Percentiles rank a stretch among this genome's conserved stretches.
Evolutionary conservation across 2,888 invertebrate species (phyloP).

Genomic region (Nowickia ferox): DNA sequence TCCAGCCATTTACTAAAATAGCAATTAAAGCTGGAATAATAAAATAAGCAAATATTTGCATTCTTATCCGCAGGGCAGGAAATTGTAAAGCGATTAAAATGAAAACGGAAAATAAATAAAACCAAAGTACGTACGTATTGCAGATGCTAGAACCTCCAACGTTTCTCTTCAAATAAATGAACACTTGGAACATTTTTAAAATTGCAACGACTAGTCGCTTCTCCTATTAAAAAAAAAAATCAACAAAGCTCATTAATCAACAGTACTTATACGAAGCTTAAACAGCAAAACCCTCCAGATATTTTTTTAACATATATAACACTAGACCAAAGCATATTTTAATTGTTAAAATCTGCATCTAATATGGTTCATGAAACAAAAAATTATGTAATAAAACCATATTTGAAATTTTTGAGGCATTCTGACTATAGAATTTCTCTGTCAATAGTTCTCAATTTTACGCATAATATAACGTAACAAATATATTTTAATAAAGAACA

Average conservation of each 20-base stretch:
- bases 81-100: constrained; percentile 60
- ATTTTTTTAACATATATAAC: neutral
- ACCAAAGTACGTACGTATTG: neutral
- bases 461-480: too few relatives aligned
- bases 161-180: constrained; percentile 5
- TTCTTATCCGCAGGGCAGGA: constrained; percentile 61
- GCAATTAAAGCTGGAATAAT: constrained; percentile 17
- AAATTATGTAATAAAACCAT: too few relatives aligned
- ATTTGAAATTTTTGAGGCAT: too few relatives aligned
- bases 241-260: too few relatives aligned
- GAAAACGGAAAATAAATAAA: constrained; percentile 33
- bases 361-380: too few relatives aligned
- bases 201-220: neutral
- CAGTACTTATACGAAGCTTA: too few relatives aligned
- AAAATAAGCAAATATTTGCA: constrained; percentile 59
- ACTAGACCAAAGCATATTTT: too few relatives aligned
- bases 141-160: constrained; percentile 32
- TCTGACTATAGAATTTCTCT: too few relatives aligned
- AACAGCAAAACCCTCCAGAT: neutral
- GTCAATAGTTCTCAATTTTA: too few relatives aligned
- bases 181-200: neutral
- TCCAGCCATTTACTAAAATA: neutral
- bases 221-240: neutral
- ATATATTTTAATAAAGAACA: too few relatives aligned
- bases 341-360: too few relatives aligned